These are phyloP conservation scores for Torymus tubicola DNA, from an alignment of 2,888 invertebrate species.

Conservation along the genomic window DNA sequence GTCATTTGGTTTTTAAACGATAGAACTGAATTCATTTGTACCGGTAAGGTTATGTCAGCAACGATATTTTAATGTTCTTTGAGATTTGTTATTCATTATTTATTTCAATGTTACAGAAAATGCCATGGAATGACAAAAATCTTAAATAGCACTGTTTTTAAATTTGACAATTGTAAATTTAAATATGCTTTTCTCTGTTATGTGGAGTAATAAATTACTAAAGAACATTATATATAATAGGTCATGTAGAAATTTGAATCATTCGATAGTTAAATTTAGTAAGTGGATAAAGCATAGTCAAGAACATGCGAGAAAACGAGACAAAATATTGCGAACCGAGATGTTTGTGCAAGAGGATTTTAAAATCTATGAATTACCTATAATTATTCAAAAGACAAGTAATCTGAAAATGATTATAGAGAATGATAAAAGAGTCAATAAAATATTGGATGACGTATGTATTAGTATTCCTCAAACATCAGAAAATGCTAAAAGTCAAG, in stretches of 20 bases:
- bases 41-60: too few species aligned
- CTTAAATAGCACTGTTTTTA: too few species aligned
- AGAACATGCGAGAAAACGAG: background rate
- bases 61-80: too few species aligned
- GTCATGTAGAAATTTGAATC: background rate
- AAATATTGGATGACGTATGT: background rate
- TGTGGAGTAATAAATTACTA: conserved; percentile 27
- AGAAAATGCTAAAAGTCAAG: background rate
- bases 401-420: conserved; percentile 72
- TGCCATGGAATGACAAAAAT: too few species aligned
- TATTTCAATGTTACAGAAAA: too few species aligned
- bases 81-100: too few species aligned
- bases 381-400: conserved; percentile 79
- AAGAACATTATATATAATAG: background rate
- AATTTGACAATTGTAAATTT: background rate
- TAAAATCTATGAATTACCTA: conserved; percentile 83
- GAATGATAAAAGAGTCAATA: conserved; percentile 10
- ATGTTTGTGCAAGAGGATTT: conserved; percentile 83
- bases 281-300: conserved; percentile 6
- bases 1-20: too few species aligned
- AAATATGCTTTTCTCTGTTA: background rate
- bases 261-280: conserved; percentile 28
- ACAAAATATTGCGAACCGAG: conserved; percentile 68
- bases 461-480: background rate
- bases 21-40: too few species aligned